phyloP scores from a whole-genome alignment of 2,113 vertebrate species.

The Phaethon lepturus region DNA sequence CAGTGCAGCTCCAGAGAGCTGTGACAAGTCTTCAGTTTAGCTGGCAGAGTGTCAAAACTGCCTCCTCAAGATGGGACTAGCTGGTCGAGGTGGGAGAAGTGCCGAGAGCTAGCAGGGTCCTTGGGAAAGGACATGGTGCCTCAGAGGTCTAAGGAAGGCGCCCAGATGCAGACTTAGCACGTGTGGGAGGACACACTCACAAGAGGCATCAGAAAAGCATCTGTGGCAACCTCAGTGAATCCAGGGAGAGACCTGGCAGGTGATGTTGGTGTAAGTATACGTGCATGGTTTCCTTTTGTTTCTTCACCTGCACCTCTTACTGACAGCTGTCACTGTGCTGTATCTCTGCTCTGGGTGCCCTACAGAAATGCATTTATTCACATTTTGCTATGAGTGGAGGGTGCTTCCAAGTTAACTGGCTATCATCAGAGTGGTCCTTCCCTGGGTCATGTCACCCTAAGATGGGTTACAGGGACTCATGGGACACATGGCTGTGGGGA shows the following conservation, averaged over 20 bases:
- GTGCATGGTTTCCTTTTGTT: neutral
- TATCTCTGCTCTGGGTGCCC: neutral
- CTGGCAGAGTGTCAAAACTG: neutral
- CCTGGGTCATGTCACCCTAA: neutral
- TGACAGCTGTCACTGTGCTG: neutral
- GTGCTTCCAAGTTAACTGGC: neutral
- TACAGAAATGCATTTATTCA: neutral
- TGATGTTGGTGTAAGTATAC: constrained; percentile 6
- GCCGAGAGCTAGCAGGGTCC: neutral
- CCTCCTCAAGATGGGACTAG: neutral
- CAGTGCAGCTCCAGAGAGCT: neutral
- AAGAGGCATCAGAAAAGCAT: neutral
- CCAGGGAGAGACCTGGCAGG: neutral
- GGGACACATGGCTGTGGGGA: neutral
- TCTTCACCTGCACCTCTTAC: neutral
- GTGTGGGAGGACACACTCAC: neutral
- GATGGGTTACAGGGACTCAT: neutral
- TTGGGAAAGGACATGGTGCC: neutral
- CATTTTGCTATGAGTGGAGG: neutral
- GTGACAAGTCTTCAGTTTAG: neutral
- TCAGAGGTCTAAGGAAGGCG: neutral
- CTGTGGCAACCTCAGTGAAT: neutral
- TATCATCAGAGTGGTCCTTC: neutral
- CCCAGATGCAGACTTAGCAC: fast-evolving
- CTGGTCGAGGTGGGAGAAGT: neutral